Evolutionary conservation across 1,140 invertebrate species (phyloP).

Genomic region (Eriosoma lanigerum): DNA sequence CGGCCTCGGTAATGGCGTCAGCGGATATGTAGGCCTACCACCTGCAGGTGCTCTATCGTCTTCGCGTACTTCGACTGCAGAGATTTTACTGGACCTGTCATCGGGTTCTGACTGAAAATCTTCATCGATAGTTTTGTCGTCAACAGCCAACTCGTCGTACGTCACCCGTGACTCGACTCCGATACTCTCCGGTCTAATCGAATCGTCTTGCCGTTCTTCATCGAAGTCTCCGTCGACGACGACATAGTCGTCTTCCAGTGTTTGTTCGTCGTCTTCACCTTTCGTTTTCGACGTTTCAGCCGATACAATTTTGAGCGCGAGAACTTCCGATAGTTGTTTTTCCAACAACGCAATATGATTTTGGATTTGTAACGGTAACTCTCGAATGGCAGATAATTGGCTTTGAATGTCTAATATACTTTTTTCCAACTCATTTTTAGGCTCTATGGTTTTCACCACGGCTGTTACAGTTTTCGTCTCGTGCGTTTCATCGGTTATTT

Average conservation of each 20-base stretch:
- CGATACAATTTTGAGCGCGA: constrained; percentile 4
- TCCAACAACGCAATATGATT: constrained; percentile 40
- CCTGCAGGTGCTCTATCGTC: constrained; percentile 25
- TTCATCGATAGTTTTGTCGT: constrained; percentile 22
- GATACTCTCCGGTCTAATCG: neutral
- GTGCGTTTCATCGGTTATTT: neutral
- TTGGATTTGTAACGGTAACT: constrained; percentile 36
- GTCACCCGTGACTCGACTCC: neutral
- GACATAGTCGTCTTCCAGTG: too few species aligned
- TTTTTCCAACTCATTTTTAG: constrained; percentile 29
- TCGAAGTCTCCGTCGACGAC: neutral
- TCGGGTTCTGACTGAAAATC: neutral
- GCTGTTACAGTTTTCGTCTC: neutral
- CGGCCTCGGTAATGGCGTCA: constrained; percentile 62
- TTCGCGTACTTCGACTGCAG: neutral
- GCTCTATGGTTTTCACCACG: neutral
- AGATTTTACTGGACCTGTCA: neutral
- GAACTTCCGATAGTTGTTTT: constrained; percentile 36
- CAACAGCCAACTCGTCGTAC: neutral
- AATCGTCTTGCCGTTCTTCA: constrained; percentile 29
- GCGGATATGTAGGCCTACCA: constrained; percentile 61
- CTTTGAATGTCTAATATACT: constrained; percentile 37
- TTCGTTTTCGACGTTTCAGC: neutral
- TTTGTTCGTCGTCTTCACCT: neutral
- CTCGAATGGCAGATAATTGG: constrained; percentile 22